Conservation (phyloP, 2,113 vertebrate species). For the Sardina pilchardus region DNA sequence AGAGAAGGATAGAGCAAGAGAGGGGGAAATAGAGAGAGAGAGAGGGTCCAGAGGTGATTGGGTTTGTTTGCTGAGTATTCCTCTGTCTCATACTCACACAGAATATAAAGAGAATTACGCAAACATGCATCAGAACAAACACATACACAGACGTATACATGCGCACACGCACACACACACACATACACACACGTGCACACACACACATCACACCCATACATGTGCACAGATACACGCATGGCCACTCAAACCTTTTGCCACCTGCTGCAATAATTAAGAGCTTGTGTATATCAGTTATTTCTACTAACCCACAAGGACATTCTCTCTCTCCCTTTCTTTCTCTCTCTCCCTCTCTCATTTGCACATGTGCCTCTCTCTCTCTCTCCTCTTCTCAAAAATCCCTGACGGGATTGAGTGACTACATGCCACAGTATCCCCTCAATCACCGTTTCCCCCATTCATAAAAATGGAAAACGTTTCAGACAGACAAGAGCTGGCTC, state of each 20-base stretch:
- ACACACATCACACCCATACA: conserved; percentile 12
- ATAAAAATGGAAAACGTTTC: conserved; percentile 56
- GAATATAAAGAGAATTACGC: conserved; percentile 39
- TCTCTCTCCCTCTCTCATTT: background rate
- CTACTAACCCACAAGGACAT: background rate
- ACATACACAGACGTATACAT: background rate
- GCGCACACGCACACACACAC: background rate
- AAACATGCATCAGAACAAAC: conserved; percentile 9
- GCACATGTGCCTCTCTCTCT: background rate
- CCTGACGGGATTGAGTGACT: background rate
- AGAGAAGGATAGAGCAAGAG: background rate
- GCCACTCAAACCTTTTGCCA: background rate
- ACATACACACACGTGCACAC: conserved; percentile 13
- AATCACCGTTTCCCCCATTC: conserved; percentile 56
- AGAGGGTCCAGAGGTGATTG: conserved; percentile 47
- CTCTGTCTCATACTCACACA: conserved; percentile 35
- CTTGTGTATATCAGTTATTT: background rate
- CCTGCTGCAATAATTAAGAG: conserved; percentile 22
- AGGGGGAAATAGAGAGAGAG: conserved; percentile 6
- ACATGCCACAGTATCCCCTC: conserved; percentile 33
- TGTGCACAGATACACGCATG: background rate
- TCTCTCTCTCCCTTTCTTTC: background rate
- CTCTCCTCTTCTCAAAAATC: background rate
- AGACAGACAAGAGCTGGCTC: conserved; percentile 24
- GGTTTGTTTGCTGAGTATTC: conserved; percentile 51